phyloP scores from a whole-genome alignment of 2,888 invertebrate genomes.

The Agrochola circellaris region DNA sequence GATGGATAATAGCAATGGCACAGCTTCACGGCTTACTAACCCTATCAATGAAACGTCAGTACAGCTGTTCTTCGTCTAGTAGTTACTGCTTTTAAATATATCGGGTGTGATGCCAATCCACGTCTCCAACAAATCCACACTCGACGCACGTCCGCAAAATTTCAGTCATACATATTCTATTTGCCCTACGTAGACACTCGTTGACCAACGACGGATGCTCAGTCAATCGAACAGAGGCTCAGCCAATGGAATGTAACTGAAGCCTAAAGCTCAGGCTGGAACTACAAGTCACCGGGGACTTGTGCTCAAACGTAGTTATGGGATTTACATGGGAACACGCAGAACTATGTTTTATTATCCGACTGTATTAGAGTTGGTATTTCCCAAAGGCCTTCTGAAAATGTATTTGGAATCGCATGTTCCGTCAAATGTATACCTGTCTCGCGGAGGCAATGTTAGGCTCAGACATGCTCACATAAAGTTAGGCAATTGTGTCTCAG shows the following conservation, averaged over 20 bases:
- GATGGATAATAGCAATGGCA: too few species aligned
- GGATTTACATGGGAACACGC: slow-evolving; percentile 85
- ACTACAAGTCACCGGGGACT: slow-evolving; percentile 79
- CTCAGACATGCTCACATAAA: slow-evolving; percentile 31
- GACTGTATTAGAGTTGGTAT: slow-evolving; percentile 83
- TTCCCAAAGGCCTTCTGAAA: slow-evolving; percentile 82
- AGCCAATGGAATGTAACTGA: slow-evolving; percentile 54
- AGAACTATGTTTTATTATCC: slow-evolving; percentile 85
- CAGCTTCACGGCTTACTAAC: not conserved
- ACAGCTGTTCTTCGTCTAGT: not conserved
- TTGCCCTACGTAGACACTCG: slow-evolving; percentile 19
- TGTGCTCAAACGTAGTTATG: slow-evolving; percentile 81
- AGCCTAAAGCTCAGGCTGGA: slow-evolving; percentile 64
- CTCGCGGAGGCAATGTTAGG: slow-evolving; percentile 9
- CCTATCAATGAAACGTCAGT: not conserved
- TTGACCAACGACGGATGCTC: slow-evolving; percentile 24
- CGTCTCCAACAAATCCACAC: not conserved
- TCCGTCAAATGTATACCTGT: slow-evolving; percentile 70
- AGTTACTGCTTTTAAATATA: not conserved
- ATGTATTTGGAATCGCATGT: slow-evolving; percentile 80
- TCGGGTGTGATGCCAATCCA: not conserved
- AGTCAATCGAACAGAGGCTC: slow-evolving; percentile 48
- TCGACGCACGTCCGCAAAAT: not conserved
- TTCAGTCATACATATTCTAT: slow-evolving; percentile 46
- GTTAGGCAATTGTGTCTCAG: slow-evolving; percentile 25